A percentile compares a stretch with the other conserved stretches of the same genome.
Evolutionary conservation across 2,113 vertebrate genomes (phyloP).

Genomic region (Dunckerocampus dactyliophorus): DNA sequence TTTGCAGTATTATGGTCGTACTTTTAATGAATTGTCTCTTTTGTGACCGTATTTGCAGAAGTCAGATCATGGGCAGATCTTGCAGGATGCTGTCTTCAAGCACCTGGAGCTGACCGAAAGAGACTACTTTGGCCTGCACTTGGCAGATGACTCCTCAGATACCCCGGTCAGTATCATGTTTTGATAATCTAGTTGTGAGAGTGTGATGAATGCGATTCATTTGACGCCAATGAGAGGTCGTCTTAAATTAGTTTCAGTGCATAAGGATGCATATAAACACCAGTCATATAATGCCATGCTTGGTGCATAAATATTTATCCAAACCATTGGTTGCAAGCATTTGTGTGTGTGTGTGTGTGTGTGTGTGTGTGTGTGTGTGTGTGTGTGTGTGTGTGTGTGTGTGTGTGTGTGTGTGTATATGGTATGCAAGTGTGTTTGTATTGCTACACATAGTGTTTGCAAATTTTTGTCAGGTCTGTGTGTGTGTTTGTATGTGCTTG

Average conservation of each 20-base stretch:
- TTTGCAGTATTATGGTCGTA: neutral
- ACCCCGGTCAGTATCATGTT: constrained; percentile 81
- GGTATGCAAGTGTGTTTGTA: neutral
- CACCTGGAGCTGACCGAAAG: constrained; percentile 97
- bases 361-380: constrained; percentile 1
- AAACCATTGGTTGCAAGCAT: neutral
- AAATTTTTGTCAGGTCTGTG: constrained; percentile 18
- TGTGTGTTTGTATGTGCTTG: constrained; percentile 22
- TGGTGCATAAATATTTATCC: neutral
- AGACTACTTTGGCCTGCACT: constrained; percentile 97
- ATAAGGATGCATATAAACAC: neutral
- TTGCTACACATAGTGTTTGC: neutral
- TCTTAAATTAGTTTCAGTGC: neutral
- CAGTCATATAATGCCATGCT: too few relatives aligned
- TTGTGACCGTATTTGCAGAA: constrained; percentile 75
- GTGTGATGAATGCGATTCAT: too few relatives aligned
- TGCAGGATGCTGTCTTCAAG: constrained; percentile 92
- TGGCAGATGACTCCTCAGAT: constrained; percentile 90
- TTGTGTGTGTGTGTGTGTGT: neutral
- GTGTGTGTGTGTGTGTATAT: neutral
- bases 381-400: neutral
- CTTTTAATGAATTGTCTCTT: constrained; percentile 2
- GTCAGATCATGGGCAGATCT: constrained; percentile 89
- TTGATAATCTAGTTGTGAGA: neutral
- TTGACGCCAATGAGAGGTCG: too few relatives aligned